These are phyloP conservation scores for Taphrorychus bicolor DNA, from an alignment of 2,888 invertebrate genomes.

Conservation along the genomic window DNA sequence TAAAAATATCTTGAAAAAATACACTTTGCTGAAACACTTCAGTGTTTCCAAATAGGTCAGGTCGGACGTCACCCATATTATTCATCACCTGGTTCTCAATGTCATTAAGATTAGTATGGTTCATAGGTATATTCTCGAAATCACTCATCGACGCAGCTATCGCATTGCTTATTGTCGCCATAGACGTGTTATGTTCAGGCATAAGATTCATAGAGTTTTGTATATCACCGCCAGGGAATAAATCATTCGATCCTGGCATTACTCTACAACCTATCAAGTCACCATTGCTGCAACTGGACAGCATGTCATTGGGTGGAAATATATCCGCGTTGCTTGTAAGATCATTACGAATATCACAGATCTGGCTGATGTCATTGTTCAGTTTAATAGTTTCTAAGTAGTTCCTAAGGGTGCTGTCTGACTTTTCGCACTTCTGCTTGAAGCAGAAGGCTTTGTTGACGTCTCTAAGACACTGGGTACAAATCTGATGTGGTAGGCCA, in stretches of 20 bases:
- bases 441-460: constrained; percentile 56
- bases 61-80: constrained; percentile 47
- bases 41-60: constrained; percentile 52
- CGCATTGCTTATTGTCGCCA: constrained; percentile 18
- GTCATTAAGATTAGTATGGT: constrained; percentile 17
- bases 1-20: constrained; percentile 58
- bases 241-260: constrained; percentile 15
- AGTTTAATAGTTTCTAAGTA: constrained; percentile 50
- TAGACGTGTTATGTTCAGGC: constrained; percentile 10
- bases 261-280: constrained; percentile 24
- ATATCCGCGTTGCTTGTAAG: constrained; percentile 37
- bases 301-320: constrained; percentile 19
- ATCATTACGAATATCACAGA: constrained; percentile 20
- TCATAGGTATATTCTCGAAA: constrained; percentile 18
- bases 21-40: constrained; percentile 56
- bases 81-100: constrained; percentile 27
- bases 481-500: constrained; percentile 57
- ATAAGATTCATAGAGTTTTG: constrained; percentile 18
- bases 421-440: constrained; percentile 58
- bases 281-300: constrained; percentile 20
- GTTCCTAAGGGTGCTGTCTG: constrained; percentile 54
- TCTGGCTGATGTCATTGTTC: constrained; percentile 27
- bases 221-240: not conserved
- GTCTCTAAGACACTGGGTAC: constrained; percentile 57
- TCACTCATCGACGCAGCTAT: constrained; percentile 24